Evolutionary conservation across 2,113 vertebrate species (phyloP), one percentile per base, ranked within the genome.

Genomic region (Hippocampus barbouri): DNA sequence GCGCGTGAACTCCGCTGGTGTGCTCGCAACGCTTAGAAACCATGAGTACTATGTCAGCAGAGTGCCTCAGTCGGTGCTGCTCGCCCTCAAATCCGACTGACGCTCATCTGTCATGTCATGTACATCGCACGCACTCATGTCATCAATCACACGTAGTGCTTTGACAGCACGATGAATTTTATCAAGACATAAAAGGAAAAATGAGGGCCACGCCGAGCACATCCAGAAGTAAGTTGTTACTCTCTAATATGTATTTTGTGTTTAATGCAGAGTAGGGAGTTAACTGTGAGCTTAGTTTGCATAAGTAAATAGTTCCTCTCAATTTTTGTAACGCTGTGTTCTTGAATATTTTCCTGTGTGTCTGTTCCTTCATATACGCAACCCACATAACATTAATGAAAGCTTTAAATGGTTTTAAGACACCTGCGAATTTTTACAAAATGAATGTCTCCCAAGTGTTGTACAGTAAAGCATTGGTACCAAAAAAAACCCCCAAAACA

Each of bases 1-100:
- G 79, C 95, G 96, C 85, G 96, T 98, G 95, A 99, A 99, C 84
- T 96, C 97, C 0, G 95, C 94, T 0, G 97, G 97, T 0, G 95
- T 99, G 66, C 93, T 99, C 34, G 97, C 96, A 3, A 83, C 95
- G 0, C 89, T 99, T 66, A 91, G 87, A 45, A 94, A 99, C 87
- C 95, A 95, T 5, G 92, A 97, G 68, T 96, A 96, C 89, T 99
- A 98, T 25, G 75, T 91, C 61, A 94, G 91, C 85, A 93, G 92
- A 78, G 95, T 99, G 15, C 97, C 97, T 2, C 91, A 91, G 71
- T 89, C 90, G 0, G 95, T 97, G 73, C 94, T 93, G 78, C 90
- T 91, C 15, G 95, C 93, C 2, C 94, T 99, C 40, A 79, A 82
- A 34, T 74, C 71, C 2, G 72, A 83, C 4, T 88, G 83, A 91